A percentile compares a stretch with the other conserved stretches of the same genome.
Evolutionary conservation across 2,888 invertebrate species (phyloP).

Genomic region (Atethmia centrago): DNA sequence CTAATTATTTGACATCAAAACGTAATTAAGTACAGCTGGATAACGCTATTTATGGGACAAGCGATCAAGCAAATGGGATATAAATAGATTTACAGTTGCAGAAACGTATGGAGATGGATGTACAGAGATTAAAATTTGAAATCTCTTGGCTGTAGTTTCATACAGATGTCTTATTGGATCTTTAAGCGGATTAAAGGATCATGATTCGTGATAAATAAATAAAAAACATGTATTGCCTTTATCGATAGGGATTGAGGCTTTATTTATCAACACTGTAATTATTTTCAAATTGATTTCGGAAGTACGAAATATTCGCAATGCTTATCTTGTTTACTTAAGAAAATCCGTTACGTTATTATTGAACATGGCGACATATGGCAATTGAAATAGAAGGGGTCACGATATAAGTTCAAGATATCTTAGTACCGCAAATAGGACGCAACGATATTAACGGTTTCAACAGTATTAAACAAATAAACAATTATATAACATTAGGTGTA

Average conservation of each 20-base stretch:
- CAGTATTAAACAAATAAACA: slow-evolving; percentile 9
- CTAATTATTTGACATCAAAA: slow-evolving; percentile 72
- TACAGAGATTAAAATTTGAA: slow-evolving; percentile 47
- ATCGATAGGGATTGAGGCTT: slow-evolving; percentile 12
- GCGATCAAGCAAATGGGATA: slow-evolving; percentile 41
- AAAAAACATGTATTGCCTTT: not conserved
- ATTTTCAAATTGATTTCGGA: not conserved
- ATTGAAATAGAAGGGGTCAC: slow-evolving; percentile 42
- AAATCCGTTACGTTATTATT: slow-evolving; percentile 32
- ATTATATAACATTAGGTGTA: not conserved
- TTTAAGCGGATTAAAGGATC: slow-evolving; percentile 8
- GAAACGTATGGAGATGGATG: slow-evolving; percentile 13
- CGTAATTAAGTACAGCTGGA: slow-evolving; percentile 67
- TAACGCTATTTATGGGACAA: slow-evolving; percentile 53
- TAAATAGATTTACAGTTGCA: slow-evolving; percentile 52
- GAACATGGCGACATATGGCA: slow-evolving; percentile 23
- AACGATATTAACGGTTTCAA: slow-evolving; percentile 13
- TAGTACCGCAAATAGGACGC: slow-evolving; percentile 35
- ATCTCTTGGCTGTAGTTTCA: slow-evolving; percentile 14
- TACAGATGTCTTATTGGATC: slow-evolving; percentile 27
- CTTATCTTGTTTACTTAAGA: slow-evolving; percentile 41
- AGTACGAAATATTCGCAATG: not conserved
- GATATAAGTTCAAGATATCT: slow-evolving; percentile 49
- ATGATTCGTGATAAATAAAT: slow-evolving; percentile 1
- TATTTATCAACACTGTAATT: not conserved